Evolutionary conservation across 2,113 vertebrate species (phyloP), one percentile per base, ranked within the genome.

Genomic region (Strigops habroptila): DNA sequence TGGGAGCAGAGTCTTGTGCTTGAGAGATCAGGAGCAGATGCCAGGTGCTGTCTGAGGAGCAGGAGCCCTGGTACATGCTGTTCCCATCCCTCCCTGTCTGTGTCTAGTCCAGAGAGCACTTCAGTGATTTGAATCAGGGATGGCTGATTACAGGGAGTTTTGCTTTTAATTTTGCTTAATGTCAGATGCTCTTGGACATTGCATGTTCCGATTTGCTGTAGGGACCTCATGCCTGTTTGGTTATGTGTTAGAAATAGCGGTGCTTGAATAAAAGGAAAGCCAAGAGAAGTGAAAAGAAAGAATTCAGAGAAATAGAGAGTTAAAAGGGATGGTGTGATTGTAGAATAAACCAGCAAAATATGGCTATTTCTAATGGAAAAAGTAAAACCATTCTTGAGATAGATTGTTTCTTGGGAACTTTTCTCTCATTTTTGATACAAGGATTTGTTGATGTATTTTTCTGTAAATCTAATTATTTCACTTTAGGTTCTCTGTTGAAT

Each of bases 351-450:
- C 25, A 52, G 67, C 43, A 57, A 15, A 69, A 39, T 63, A 39
- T 41, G 41, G n/a, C 33, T 53, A 69, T 22, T 76, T 55, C 74
- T 95, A 82, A 86, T 57, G 44, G 77, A 71, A 78, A 83, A 92
- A 88, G 19, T 78, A 75, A 92, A 88, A 64, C 59, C 55, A 15
- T 24, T 67, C 83, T 81, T 33, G 24, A 39, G 76, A 43, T 90
- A 39, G 76, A 43, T 90, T 92, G 81, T 86, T 94, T 97, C 76
- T 48, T 67, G 52, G 55, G 77, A 95, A 75, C 19, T 71, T 67
- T 71, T 86, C 55, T 78, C 24, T 83, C 44, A 21, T 65, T 86
- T 88, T 88, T 88, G 44, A 84, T 52, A 37, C 14, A 14, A 65
- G 44, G n/a, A 59, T 94, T 93, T 81, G 33, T 53, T 83, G 31